Evolutionary conservation across 2,888 invertebrate species (phyloP).

Genomic region (Agrenia bidenticulata): DNA sequence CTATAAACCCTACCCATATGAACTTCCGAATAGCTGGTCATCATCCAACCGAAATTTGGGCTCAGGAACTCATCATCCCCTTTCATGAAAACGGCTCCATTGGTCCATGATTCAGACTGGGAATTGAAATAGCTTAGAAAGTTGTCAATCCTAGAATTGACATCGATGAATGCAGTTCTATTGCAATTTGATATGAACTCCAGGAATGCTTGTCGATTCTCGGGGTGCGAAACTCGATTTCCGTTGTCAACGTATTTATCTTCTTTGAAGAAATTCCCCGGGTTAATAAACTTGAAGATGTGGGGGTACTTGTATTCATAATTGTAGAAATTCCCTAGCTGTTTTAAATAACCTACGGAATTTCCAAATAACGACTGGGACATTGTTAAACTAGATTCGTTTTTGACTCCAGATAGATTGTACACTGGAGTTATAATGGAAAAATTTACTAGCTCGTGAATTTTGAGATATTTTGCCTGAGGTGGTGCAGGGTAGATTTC

Average conservation of each 20-base stretch:
- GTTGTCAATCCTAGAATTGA: not conserved
- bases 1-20: not conserved
- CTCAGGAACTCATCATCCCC: slow-evolving; percentile 7
- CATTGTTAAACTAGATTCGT: not conserved
- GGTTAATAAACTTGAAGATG: not conserved
- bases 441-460: slow-evolving; percentile 2
- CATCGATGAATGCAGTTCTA: slow-evolving; percentile 2
- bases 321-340: not conserved
- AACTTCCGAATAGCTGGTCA: not conserved
- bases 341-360: not conserved
- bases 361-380: not conserved
- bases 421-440: slow-evolving; percentile 1
- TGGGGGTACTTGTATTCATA: not conserved
- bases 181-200: slow-evolving; percentile 5
- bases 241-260: no score
- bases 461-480: not conserved
- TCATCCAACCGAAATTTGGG: slow-evolving; percentile 9
- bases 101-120: not conserved
- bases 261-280: no score
- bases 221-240: not conserved
- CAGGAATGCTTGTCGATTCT: not conserved
- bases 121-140: slow-evolving; percentile 1
- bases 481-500: not conserved
- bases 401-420: not conserved
- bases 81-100: not conserved